A percentile compares a stretch with the other conserved stretches of the same genome.
These are phyloP conservation scores for Alcedo quadribrachys DNA, from an alignment of 2,797 vertebrate species.

Conservation along the genomic window DNA sequence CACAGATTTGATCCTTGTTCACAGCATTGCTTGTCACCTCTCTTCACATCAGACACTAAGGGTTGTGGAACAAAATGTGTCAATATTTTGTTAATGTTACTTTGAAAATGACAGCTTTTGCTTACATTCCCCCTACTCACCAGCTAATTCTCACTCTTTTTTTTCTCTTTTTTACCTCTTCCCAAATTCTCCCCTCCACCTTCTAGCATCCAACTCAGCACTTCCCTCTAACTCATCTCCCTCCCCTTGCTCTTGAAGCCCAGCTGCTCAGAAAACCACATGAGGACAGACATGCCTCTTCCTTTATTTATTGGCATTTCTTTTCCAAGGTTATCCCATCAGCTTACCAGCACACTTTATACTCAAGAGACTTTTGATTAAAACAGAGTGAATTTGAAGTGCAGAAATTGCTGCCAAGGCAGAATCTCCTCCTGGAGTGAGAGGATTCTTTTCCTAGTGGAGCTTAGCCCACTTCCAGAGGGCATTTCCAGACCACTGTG, in stretches of 20 bases:
- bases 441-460: neutral
- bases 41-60: neutral
- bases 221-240: neutral
- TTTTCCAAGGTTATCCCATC: constrained; percentile 26
- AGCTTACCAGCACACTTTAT: constrained; percentile 26
- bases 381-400: constrained; percentile 13
- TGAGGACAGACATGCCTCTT: constrained; percentile 1
- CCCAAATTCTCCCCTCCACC: neutral
- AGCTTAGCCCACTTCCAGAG: neutral
- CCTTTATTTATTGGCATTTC: constrained; percentile 29
- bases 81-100: neutral
- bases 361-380: constrained; percentile 56
- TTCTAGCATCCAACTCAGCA: neutral
- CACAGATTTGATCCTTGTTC: neutral
- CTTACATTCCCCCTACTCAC: neutral
- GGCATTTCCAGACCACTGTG: neutral
- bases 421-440: neutral
- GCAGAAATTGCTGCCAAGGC: constrained; percentile 29
- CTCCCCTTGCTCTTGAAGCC: neutral
- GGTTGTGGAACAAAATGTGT: neutral
- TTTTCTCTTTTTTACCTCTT: neutral
- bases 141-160: neutral
- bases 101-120: neutral
- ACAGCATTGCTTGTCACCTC: neutral
- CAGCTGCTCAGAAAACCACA: constrained; percentile 13